Evolutionary conservation across 2,797 vertebrate genomes (phyloP).

Genomic region (Chelidonichthys spinosus): DNA sequence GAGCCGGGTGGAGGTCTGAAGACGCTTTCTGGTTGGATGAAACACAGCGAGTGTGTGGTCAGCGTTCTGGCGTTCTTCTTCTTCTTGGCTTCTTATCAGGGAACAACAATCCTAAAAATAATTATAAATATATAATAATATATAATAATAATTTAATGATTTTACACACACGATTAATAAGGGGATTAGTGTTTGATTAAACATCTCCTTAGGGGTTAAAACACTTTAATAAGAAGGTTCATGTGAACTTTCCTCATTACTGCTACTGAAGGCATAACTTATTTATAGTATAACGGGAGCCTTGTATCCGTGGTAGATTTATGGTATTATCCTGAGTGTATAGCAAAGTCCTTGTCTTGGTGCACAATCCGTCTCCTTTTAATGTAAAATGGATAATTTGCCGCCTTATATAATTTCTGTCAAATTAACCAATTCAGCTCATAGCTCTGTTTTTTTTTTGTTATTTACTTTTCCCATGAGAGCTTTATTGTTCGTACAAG

Average conservation of each 20-base stretch:
- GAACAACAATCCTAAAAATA: conserved; percentile 12
- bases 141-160: neutral
- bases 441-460: conserved; percentile 4
- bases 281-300: neutral
- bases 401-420: conserved; percentile 35
- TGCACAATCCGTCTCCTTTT: conserved; percentile 46
- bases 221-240: conserved; percentile 9
- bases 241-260: conserved; percentile 3
- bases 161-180: conserved; percentile 7
- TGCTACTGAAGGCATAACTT: conserved; percentile 21
- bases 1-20: neutral
- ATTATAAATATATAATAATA: no score
- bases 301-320: conserved; percentile 18
- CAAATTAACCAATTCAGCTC: conserved; percentile 49
- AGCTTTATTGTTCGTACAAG: conserved; percentile 10
- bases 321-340: conserved; percentile 37
- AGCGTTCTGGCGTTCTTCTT: neutral
- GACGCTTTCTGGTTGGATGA: neutral
- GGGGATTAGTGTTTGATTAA: conserved; percentile 26
- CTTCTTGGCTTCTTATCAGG: conserved; percentile 9
- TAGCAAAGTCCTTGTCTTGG: conserved; percentile 25
- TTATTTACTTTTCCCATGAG: neutral
- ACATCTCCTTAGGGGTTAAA: conserved; percentile 1
- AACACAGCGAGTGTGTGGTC: neutral
- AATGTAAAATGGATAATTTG: conserved; percentile 34